A percentile compares a stretch with the other conserved stretches of the same genome.
These are phyloP conservation scores for Selenia dentaria DNA, from an alignment of 2,888 invertebrate genomes.

Conservation along the genomic window DNA sequence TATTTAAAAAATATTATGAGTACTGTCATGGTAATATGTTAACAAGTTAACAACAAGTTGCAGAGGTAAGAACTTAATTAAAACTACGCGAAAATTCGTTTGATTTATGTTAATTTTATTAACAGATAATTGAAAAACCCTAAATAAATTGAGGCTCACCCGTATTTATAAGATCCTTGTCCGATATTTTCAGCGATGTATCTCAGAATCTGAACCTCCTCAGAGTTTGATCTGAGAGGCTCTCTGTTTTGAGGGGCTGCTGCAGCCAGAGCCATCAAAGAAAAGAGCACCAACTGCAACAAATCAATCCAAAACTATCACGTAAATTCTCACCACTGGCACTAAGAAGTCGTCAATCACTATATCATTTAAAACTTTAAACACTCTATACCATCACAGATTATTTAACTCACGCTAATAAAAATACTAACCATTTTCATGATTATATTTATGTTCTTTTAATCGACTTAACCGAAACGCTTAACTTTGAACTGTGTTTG, in stretches of 20 bases:
- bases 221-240: slow-evolving; percentile 30
- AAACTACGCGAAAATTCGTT: too few relatives aligned
- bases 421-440: slow-evolving; percentile 64
- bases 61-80: too few relatives aligned
- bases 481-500: slow-evolving; percentile 59
- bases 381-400: too few relatives aligned
- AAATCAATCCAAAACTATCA: slow-evolving; percentile 33
- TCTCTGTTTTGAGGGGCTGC: slow-evolving; percentile 53
- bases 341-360: too few relatives aligned
- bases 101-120: too few relatives aligned
- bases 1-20: too few relatives aligned
- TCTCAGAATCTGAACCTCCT: slow-evolving; percentile 58
- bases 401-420: too few relatives aligned
- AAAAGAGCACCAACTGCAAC: slow-evolving; percentile 71
- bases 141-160: too few relatives aligned
- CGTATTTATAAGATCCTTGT: slow-evolving; percentile 61
- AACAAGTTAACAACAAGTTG: too few relatives aligned
- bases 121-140: too few relatives aligned
- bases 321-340: slow-evolving; percentile 21
- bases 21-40: too few relatives aligned
- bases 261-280: slow-evolving; percentile 58
- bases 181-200: slow-evolving; percentile 68
- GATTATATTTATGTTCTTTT: slow-evolving; percentile 43
- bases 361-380: too few relatives aligned
- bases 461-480: slow-evolving; percentile 46